A percentile compares a stretch with the other conserved stretches of the same genome.
phyloP scores from a whole-genome alignment of 1,140 invertebrate genomes.

The Galleria mellonella region DNA sequence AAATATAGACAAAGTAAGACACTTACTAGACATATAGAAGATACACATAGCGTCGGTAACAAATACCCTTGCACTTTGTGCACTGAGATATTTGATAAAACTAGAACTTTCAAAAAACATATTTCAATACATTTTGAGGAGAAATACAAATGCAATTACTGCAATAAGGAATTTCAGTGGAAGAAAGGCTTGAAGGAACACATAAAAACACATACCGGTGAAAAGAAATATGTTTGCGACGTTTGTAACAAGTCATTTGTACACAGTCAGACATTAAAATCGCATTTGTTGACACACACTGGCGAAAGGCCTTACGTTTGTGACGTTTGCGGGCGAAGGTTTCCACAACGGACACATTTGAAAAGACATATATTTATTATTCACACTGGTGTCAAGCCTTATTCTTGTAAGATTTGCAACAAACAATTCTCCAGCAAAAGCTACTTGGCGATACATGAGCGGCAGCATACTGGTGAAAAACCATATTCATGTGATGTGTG shows the following conservation, averaged over 20 bases:
- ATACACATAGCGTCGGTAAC: constrained; percentile 21
- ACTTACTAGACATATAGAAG: constrained; percentile 41
- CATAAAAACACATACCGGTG: constrained; percentile 54
- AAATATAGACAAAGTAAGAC: constrained; percentile 40
- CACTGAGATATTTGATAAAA: constrained; percentile 33
- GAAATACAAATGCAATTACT: constrained; percentile 45
- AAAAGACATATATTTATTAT: constrained; percentile 88
- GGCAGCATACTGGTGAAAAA: constrained; percentile 75
- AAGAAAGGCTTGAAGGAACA: constrained; percentile 61
- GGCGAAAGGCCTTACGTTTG: constrained; percentile 92
- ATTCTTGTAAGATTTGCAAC: constrained; percentile 89
- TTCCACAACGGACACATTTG: constrained; percentile 86
- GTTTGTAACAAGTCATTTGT: constrained; percentile 84
- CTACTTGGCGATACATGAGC: constrained; percentile 71
- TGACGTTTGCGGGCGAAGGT: constrained; percentile 84
- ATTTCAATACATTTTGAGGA: constrained; percentile 34
- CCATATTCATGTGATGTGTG: constrained; percentile 74
- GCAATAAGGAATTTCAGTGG: constrained; percentile 43
- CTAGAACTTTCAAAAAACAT: constrained; percentile 43
- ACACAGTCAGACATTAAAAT: constrained; percentile 83
- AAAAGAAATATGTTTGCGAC: constrained; percentile 79
- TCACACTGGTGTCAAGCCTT: constrained; percentile 87
- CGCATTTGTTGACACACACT: constrained; percentile 89
- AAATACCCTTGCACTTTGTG: constrained; percentile 40
- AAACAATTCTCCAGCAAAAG: constrained; percentile 87